These are phyloP conservation scores for Bombus pascuorum DNA, from an alignment of 1,140 invertebrate species.

Conservation along the genomic window DNA sequence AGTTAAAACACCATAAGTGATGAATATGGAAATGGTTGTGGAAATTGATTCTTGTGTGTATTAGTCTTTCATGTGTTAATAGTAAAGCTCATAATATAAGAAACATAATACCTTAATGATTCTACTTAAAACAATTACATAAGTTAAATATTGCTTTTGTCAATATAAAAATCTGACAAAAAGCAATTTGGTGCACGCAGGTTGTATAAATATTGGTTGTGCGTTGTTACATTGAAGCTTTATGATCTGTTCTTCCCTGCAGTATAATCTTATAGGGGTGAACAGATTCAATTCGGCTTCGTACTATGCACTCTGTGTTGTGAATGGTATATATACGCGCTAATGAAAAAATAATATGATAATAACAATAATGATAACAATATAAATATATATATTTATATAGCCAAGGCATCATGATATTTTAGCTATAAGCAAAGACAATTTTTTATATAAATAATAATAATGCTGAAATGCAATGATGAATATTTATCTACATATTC, in stretches of 20 bases:
- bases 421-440: constrained; percentile 82
- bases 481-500: constrained; percentile 78
- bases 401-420: constrained; percentile 80
- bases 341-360: constrained; percentile 67
- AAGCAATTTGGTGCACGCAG: constrained; percentile 76
- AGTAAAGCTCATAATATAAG: constrained; percentile 44
- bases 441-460: constrained; percentile 81
- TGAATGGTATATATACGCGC: constrained; percentile 79
- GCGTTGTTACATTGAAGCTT: constrained; percentile 78
- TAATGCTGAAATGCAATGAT: constrained; percentile 74
- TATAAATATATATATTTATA: constrained; percentile 76
- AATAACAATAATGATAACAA: constrained; percentile 72
- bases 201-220: constrained; percentile 82
- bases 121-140: constrained; percentile 47
- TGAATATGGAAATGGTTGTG: constrained; percentile 33
- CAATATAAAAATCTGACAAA: constrained; percentile 58
- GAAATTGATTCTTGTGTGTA: constrained; percentile 45
- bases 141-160: constrained; percentile 55
- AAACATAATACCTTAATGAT: constrained; percentile 56
- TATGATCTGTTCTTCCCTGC: constrained; percentile 66
- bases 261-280: constrained; percentile 61
- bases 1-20: constrained; percentile 9
- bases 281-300: constrained; percentile 77
- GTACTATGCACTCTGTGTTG: constrained; percentile 83
- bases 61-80: constrained; percentile 53